Conservation (phyloP, 1,140 invertebrate genomes). For the Nebria ingens region DNA sequence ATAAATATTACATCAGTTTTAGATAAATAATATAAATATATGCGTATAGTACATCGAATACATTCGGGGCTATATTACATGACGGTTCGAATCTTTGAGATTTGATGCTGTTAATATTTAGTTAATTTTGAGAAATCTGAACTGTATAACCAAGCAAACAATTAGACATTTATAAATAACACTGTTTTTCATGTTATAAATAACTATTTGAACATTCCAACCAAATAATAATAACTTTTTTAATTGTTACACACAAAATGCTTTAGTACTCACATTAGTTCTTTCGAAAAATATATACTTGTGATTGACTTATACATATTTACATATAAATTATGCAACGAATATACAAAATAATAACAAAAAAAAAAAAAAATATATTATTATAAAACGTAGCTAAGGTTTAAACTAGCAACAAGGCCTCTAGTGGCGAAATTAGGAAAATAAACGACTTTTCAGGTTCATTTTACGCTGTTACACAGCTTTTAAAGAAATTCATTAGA, state of each 20-base stretch:
- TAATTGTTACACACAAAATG: neutral
- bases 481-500: too few relatives aligned
- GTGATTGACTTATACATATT: conserved; percentile 2
- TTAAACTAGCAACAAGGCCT: neutral
- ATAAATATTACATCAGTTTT: too few relatives aligned
- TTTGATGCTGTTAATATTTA: too few relatives aligned
- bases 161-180: too few relatives aligned
- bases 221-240: neutral
- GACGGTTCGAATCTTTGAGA: too few relatives aligned
- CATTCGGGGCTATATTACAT: too few relatives aligned
- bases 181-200: too few relatives aligned
- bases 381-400: neutral
- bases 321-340: conserved; percentile 3
- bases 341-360: conserved; percentile 6
- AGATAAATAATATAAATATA: too few relatives aligned
- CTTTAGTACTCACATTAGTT: neutral
- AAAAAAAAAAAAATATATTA: neutral
- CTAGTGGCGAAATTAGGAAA: neutral
- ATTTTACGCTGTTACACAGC: neutral
- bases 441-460: neutral
- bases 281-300: neutral
- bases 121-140: too few relatives aligned
- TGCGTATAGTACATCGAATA: too few relatives aligned
- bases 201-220: neutral
- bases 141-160: too few relatives aligned